Percentiles rank a stretch among this genome's conserved stretches.
Conservation (phyloP, 2,113 vertebrate species). For the Lagopus leucura region DNA sequence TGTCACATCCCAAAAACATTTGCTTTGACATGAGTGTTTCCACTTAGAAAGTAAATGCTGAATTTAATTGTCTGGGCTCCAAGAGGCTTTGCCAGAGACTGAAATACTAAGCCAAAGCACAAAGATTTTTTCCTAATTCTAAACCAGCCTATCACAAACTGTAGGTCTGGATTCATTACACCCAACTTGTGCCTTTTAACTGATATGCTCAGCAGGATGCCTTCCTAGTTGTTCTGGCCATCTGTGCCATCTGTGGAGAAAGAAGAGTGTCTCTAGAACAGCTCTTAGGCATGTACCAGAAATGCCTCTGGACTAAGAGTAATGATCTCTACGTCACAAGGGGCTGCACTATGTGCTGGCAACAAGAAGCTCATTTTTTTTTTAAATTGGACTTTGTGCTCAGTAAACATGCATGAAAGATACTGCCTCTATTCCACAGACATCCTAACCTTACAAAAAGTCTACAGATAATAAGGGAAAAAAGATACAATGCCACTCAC, state of each 20-base stretch:
- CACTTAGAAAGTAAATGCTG: not conserved
- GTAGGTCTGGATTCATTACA: not conserved
- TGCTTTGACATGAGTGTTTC: slow-evolving; percentile 4
- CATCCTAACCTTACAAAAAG: not conserved
- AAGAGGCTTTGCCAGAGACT: not conserved
- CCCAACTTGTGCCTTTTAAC: not conserved
- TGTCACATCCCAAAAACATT: not conserved
- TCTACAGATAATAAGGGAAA: not conserved
- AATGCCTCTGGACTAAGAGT: not conserved
- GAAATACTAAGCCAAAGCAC: not conserved
- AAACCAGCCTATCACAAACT: not conserved
- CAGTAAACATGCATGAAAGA: not conserved
- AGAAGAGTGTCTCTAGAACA: not conserved
- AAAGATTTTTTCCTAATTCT: not conserved
- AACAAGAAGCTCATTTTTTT: not conserved
- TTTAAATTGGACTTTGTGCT: not conserved
- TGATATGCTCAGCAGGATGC: not conserved
- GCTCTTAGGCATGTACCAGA: not conserved
- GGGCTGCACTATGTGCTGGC: not conserved
- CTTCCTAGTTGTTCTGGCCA: not conserved
- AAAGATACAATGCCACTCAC: not conserved
- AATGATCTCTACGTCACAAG: not conserved
- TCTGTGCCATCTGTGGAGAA: not conserved
- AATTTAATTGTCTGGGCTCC: not conserved
- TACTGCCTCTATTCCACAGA: not conserved